A percentile compares a stretch with the other conserved stretches of the same genome.
Conservation (phyloP, 2,797 vertebrate species). For the Benthosema pterotum region DNA sequence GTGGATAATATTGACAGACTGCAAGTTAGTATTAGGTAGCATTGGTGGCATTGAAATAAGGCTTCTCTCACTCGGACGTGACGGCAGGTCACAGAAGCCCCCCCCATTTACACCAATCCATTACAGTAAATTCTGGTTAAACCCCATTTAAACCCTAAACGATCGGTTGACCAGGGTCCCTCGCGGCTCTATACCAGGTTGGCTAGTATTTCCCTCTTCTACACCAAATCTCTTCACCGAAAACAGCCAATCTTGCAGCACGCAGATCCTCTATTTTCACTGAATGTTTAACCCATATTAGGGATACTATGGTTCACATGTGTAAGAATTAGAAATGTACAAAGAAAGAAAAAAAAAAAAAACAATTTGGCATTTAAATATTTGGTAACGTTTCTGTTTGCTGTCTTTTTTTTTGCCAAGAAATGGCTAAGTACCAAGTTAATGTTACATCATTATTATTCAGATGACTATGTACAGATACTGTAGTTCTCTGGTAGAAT, state of each 20-base stretch:
- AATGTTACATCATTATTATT: constrained; percentile 44
- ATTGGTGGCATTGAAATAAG: constrained; percentile 62
- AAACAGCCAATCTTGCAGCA: too few species aligned
- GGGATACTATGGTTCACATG: too few species aligned
- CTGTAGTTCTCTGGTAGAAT: constrained; percentile 48
- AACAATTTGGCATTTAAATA: constrained; percentile 82
- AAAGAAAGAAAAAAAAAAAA: constrained; percentile 30
- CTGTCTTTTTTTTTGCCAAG: constrained; percentile 42
- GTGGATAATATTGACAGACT: constrained; percentile 29
- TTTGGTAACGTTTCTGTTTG: constrained; percentile 70
- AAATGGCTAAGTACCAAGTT: constrained; percentile 64
- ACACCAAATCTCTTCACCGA: too few species aligned
- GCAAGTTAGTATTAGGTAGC: constrained; percentile 63
- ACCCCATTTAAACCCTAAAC: not conserved
- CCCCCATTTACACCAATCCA: constrained; percentile 15
- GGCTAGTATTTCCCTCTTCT: too few species aligned
- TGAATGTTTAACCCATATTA: too few species aligned
- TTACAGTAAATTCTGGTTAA: constrained; percentile 58
- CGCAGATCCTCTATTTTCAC: too few species aligned
- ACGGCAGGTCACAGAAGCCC: constrained; percentile 1
- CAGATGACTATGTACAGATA: constrained; percentile 69
- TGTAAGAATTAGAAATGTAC: not conserved
- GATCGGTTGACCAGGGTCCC: too few species aligned
- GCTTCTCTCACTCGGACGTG: not conserved
- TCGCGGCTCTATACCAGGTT: too few species aligned